Evolutionary conservation across 2,113 vertebrate species (phyloP).

Genomic region (Electrona antarctica): DNA sequence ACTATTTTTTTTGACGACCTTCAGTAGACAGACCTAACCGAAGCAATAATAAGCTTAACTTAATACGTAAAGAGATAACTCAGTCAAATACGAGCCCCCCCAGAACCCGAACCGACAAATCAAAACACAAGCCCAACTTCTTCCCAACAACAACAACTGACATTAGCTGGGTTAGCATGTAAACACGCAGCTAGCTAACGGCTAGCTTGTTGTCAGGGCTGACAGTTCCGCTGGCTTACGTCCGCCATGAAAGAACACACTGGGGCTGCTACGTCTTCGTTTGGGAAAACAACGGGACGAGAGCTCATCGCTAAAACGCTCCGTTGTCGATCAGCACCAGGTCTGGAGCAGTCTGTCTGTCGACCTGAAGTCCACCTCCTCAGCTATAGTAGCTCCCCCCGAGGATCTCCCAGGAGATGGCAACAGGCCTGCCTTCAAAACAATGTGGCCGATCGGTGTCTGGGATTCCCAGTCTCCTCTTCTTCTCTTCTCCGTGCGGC

Average conservation of each 20-base stretch:
- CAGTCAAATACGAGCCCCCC: not conserved
- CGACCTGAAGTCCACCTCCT: conserved; percentile 40
- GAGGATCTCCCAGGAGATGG: conserved; percentile 60
- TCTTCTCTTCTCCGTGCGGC: not conserved
- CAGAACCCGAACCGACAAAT: conserved; percentile 5
- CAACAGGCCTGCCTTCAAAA: conserved; percentile 76
- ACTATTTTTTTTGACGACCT: conserved; percentile 29
- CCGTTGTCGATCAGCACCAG: conserved; percentile 2
- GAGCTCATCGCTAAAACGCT: conserved; percentile 2
- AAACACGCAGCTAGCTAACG: conserved; percentile 53
- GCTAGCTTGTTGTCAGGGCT: conserved; percentile 45
- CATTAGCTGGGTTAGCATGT: conserved; percentile 45
- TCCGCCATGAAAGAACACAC: not conserved
- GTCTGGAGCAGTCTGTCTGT: conserved; percentile 6
- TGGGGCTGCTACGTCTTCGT: not conserved
- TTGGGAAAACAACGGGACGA: not conserved
- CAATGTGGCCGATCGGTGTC: conserved; percentile 31
- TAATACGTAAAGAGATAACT: not conserved
- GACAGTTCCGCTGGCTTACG: not conserved
- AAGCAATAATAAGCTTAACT: not conserved
- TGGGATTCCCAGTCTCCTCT: not conserved
- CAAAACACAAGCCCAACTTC: conserved; percentile 10
- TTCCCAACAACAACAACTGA: not conserved
- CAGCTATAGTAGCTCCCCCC: conserved; percentile 50
- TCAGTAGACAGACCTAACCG: conserved; percentile 9